These are phyloP conservation scores for Isotomurus palustris DNA, from an alignment of 2,888 invertebrate genomes.

Conservation along the genomic window DNA sequence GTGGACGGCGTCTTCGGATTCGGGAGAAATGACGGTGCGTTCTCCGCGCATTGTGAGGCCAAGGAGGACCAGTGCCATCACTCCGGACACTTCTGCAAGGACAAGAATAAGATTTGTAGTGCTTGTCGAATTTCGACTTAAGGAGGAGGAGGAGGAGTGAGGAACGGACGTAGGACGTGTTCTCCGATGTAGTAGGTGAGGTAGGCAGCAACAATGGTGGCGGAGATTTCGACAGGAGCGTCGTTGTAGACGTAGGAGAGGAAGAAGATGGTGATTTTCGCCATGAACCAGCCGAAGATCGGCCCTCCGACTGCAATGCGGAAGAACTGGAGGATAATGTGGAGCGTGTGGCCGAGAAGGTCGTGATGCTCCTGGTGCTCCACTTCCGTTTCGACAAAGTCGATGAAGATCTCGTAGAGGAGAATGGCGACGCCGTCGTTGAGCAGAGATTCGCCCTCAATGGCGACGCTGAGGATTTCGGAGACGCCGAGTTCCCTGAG, in stretches of 20 bases:
- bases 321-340: constrained; percentile 45
- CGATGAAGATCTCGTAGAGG: constrained; percentile 47
- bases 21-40: constrained; percentile 51
- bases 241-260: constrained; percentile 51
- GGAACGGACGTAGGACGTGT: constrained; percentile 35
- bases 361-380: constrained; percentile 49
- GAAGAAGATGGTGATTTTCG: constrained; percentile 49
- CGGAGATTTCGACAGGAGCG: constrained; percentile 51
- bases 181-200: constrained; percentile 50
- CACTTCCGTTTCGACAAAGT: constrained; percentile 29
- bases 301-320: constrained; percentile 50
- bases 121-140: too few relatives aligned
- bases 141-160: constrained; percentile 6
- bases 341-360: constrained; percentile 46
- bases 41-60: constrained; percentile 51
- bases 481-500: constrained; percentile 51
- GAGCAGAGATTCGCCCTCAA: constrained; percentile 53
- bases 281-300: constrained; percentile 50
- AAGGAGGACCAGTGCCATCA: constrained; percentile 52
- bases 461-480: constrained; percentile 49
- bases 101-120: neutral
- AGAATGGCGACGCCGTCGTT: constrained; percentile 54
- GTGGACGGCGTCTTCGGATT: constrained; percentile 51
- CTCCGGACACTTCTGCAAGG: constrained; percentile 50
- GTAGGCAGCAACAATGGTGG: constrained; percentile 52